These are phyloP conservation scores for Etheostoma nigrum DNA, from an alignment of 2,797 vertebrate species.

Conservation along the genomic window DNA sequence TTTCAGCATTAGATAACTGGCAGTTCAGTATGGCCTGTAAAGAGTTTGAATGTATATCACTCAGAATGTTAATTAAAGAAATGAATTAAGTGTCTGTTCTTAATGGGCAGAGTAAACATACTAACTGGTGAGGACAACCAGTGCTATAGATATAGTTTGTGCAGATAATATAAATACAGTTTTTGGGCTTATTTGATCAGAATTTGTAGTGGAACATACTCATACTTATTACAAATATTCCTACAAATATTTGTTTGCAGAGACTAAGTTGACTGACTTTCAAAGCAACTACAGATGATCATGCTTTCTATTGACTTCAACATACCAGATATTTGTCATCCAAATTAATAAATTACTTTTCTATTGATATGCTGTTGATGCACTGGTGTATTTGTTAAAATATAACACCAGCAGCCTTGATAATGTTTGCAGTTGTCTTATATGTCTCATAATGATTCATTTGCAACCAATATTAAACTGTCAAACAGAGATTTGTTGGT, in stretches of 20 bases:
- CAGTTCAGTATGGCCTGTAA: constrained; percentile 20
- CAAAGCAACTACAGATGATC: neutral
- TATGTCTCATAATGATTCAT: constrained; percentile 20
- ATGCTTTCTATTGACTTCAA: neutral
- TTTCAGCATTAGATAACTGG: constrained; percentile 34
- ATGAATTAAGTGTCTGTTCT: constrained; percentile 27
- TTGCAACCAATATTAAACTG: neutral
- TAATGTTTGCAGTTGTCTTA: constrained; percentile 53
- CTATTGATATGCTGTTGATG: constrained; percentile 13
- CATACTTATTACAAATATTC: neutral
- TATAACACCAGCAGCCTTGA: constrained; percentile 62
- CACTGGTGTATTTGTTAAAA: constrained; percentile 19
- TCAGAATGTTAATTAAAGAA: constrained; percentile 27
- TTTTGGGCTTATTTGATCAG: neutral
- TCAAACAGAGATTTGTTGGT: neutral
- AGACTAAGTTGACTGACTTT: neutral
- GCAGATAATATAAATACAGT: constrained; percentile 5
- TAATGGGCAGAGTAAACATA: constrained; percentile 23
- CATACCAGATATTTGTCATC: neutral
- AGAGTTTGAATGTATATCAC: constrained; percentile 13
- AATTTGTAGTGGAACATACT: neutral
- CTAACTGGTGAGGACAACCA: constrained; percentile 21
- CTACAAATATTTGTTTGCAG: neutral
- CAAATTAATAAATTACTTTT: neutral
- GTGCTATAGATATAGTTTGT: neutral